Base-by-base conservation (phyloP, 2,113 vertebrate genomes). In the Misgurnus anguillicaudatus region DNA sequence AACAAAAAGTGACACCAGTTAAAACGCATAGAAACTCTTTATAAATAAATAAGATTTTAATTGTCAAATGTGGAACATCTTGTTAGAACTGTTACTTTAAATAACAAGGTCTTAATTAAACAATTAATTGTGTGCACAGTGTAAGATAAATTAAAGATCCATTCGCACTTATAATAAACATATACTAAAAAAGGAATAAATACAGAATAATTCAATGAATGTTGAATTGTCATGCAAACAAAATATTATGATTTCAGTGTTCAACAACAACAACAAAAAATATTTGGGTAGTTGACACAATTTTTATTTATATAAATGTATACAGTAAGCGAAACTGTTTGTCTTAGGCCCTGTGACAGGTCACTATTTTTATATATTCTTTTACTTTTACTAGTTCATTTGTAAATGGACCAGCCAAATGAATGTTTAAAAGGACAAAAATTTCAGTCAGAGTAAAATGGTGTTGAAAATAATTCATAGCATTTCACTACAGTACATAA, bases 41-140 rank as follows among this genome's bases (percentile, higher is more conserved):
- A 39, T 38, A 70, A 70, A 70, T 55, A 70, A 55, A 70, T 53
- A 11, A 41, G 2, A 31, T 31, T 72, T 72, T 72, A 41, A 71
- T 57, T 39, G 68, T 19, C 11, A 72, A 72, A 41, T 71, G 36
- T 53, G 55, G 31, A 57, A 68, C 66, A 68, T 13, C 17, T 55
- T 55, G n/a, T 45, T 45, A 48, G 6, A 51, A 41, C 17, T 58
- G 51, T 39, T 21, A 72, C 17, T 72, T 57, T 72, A 72, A 58
- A 72, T 70, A 70, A n/a, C 67, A 36, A 72, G 17, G 53, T 38
- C 3, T 58, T 21, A 3, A 72, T 55, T 16, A 55, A 9, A 72
- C 57, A 72, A 19, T n/a, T 10, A 72, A 58, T 8, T 58, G 17
- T 7, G 41, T 24, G 70, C 70, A 57, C 17, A 16, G 16, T n/a